Evolutionary conservation across 1,140 invertebrate genomes (phyloP), one percentile per base, ranked within the genome.

Genomic region (Pectinophora gossypiella): DNA sequence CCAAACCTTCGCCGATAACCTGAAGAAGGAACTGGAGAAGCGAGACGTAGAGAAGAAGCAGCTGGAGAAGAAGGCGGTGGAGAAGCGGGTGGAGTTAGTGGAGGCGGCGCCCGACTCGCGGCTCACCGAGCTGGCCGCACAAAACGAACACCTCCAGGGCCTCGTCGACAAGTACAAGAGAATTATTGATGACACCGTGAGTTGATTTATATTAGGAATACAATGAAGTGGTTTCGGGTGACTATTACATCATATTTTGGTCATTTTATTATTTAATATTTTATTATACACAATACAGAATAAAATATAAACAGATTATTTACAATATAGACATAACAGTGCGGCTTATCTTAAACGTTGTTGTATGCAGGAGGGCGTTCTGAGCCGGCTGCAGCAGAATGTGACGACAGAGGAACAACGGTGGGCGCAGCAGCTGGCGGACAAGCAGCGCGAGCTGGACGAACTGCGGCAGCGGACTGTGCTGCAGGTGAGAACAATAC

Each of bases 161-260:
- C 89, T 92, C 71, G 90, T 94, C 19, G 89, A 90, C 27, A 91
- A 94, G 76, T 94, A 95, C 65, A 92, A 94, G 68, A 90, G 85
- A 69, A 91, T 94, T 54, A 93, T 95, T 56, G 90, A 91, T 42
- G 93, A 95, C 65, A 95, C 94, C 61, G 94, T 94, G 85, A 84
- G 88, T 85, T 4, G 4, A 23, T 23, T 5, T 23, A 10, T 54
- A 23, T 10, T 23, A 5, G 22, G 10, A 23, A 9, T 9, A 32
- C n/a, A 12, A 32, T 32, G 7, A n/a, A n/a, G n/a, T n/a, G n/a
- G n/a, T n/a, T n/a, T n/a, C n/a, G n/a, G n/a, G n/a, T n/a, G n/a
- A n/a, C n/a, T n/a, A n/a, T n/a, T n/a, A n/a, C n/a, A n/a, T n/a
- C n/a, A n/a, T n/a, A n/a, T n/a, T n/a, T n/a, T n/a, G n/a, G n/a